A percentile compares a stretch with the other conserved stretches of the same genome.
phyloP scores from a whole-genome alignment of 2,797 vertebrate genomes.

The Philypnodon macrostomus region DNA sequence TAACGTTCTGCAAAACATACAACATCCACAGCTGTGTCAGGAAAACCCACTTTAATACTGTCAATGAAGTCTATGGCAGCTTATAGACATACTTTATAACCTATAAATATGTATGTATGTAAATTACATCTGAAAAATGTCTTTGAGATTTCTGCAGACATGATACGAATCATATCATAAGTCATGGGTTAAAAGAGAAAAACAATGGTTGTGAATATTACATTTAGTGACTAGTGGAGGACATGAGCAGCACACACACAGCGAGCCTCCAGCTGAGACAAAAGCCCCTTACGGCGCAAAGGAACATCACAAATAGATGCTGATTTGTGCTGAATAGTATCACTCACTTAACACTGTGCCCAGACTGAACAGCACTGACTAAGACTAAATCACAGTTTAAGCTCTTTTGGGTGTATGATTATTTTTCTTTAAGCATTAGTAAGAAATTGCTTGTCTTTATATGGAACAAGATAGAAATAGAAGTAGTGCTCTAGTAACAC shows the following conservation, averaged over 20 bases:
- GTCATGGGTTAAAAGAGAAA: constrained; percentile 7
- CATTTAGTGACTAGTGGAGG: constrained; percentile 5
- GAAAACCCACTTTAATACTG: no score
- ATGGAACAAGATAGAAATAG: constrained; percentile 30
- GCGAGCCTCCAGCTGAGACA: constrained; percentile 32
- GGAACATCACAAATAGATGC: constrained; percentile 26
- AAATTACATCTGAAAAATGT: no score
- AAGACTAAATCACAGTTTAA: constrained; percentile 10
- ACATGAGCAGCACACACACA: constrained; percentile 11
- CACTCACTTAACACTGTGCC: constrained; percentile 10
- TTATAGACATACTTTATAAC: no score
- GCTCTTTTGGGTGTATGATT: not conserved
- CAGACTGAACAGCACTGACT: constrained; percentile 19
- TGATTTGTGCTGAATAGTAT: constrained; percentile 30
- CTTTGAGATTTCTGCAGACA: no score
- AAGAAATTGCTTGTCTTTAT: constrained; percentile 12
- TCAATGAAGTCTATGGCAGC: no score
- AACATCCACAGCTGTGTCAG: no score
- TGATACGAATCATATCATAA: no score
- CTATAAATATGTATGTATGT: no score
- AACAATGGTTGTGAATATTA: not conserved
- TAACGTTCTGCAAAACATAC: constrained; percentile 84
- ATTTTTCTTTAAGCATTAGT: constrained; percentile 25
- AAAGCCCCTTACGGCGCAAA: constrained; percentile 19
- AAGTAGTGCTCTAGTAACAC: constrained; percentile 17